A percentile compares a stretch with the other conserved stretches of the same genome.
Conservation (phyloP, 1,140 invertebrate species). For the Thaumetopoea pityocampa region DNA sequence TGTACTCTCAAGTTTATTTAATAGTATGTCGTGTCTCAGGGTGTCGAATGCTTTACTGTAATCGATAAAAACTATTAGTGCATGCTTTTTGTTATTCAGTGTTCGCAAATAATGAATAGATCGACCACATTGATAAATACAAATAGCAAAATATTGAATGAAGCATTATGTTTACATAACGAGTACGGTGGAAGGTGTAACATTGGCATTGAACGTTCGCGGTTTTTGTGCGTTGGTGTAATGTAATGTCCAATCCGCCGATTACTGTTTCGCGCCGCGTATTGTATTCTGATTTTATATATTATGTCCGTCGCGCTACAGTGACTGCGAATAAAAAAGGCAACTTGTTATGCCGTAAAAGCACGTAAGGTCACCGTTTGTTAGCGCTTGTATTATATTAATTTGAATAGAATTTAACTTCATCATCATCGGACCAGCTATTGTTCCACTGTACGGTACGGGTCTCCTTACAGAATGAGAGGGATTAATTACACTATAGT, state of each 20-base stretch:
- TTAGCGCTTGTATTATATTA: constrained; percentile 6
- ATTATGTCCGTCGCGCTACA: constrained; percentile 45
- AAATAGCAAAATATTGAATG: constrained; percentile 19
- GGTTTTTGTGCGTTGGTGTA: constrained; percentile 39
- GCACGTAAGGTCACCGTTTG: constrained; percentile 22
- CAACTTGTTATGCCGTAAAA: constrained; percentile 22
- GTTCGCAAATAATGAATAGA: background rate
- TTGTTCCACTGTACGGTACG: too few species aligned
- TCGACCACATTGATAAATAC: constrained; percentile 13
- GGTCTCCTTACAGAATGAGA: too few species aligned
- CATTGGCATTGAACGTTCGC: constrained; percentile 49
- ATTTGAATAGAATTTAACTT: constrained; percentile 8
- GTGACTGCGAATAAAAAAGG: constrained; percentile 30
- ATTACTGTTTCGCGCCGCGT: constrained; percentile 28
- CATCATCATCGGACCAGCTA: background rate
- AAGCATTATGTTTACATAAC: constrained; percentile 9
- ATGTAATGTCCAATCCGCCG: constrained; percentile 35
- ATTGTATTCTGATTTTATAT: constrained; percentile 50
- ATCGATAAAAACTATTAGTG: constrained; percentile 22
- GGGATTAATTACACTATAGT: too few species aligned
- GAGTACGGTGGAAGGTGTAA: constrained; percentile 26
- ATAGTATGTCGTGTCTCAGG: too few species aligned
- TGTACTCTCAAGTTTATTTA: too few species aligned
- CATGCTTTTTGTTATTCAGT: constrained; percentile 4
- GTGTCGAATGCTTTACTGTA: too few species aligned